Conservation (phyloP, 2,888 invertebrate species). For the Cinara cedri region DNA sequence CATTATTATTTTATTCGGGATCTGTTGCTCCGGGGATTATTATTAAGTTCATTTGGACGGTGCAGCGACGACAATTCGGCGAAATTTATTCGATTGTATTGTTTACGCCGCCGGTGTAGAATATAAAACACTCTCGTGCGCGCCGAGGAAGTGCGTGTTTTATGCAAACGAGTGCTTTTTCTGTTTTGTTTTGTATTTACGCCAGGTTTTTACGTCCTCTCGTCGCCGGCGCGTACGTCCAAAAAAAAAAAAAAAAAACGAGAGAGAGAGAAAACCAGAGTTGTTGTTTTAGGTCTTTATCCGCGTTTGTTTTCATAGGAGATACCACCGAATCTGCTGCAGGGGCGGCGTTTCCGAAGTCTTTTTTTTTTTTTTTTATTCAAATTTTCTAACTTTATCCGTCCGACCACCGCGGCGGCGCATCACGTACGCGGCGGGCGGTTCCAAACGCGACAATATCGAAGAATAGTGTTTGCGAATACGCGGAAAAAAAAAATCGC, state of each 20-base stretch:
- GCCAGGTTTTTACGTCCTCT: constrained; percentile 21
- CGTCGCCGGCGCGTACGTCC: neutral
- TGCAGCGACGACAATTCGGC: constrained; percentile 36
- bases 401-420: neutral
- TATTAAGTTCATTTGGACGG: constrained; percentile 48
- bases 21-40: constrained; percentile 51
- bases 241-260: neutral
- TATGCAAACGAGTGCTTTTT: constrained; percentile 54
- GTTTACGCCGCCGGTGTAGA: constrained; percentile 40
- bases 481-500: neutral
- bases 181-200: constrained; percentile 53
- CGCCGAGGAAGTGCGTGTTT: constrained; percentile 34
- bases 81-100: constrained; percentile 52
- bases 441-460: neutral
- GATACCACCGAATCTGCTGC: neutral
- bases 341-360: constrained; percentile 1
- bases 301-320: constrained; percentile 53
- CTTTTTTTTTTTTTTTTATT: constrained; percentile 44
- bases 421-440: neutral
- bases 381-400: constrained; percentile 35
- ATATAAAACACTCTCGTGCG: constrained; percentile 46
- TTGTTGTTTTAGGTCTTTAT: constrained; percentile 55
- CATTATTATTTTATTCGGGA: constrained; percentile 29
- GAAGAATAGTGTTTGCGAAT: neutral
- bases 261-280: neutral